Conservation (phyloP, 2,113 vertebrate genomes). For the Illadopsis cleaveri region DNA sequence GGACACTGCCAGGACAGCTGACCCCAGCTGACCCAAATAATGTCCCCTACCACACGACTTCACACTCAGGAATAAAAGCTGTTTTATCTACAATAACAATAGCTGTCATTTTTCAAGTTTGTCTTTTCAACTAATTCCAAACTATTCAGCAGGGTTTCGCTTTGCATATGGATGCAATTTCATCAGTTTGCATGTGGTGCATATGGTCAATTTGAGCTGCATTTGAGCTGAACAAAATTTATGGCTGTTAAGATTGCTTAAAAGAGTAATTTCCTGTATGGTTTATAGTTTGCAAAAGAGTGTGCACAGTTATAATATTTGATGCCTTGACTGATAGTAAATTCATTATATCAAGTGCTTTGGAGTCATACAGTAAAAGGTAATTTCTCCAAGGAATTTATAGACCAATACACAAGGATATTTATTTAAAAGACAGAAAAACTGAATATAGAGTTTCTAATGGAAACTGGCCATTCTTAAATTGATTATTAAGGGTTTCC, state of each 20-base stretch:
- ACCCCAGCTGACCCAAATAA: neutral
- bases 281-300: neutral
- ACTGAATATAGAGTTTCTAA: neutral
- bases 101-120: neutral
- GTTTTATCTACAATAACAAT: neutral
- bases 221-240: neutral
- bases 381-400: neutral
- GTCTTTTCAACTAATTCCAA: neutral
- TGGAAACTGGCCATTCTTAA: neutral
- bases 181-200: neutral
- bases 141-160: neutral
- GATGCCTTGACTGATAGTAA: neutral
- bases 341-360: neutral
- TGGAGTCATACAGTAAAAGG: neutral
- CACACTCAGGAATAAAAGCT: fast-evolving
- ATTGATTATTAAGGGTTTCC: neutral
- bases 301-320: neutral
- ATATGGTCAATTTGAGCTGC: neutral
- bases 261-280: neutral
- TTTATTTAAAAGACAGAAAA: neutral
- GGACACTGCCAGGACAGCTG: neutral
- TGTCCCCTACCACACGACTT: fast-evolving
- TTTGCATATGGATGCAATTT: neutral
- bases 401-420: neutral
- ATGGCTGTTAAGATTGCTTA: neutral